Percentiles rank a stretch among this genome's conserved stretches.
phyloP scores from a whole-genome alignment of 2,113 vertebrate species.

The Tringa solitaria region DNA sequence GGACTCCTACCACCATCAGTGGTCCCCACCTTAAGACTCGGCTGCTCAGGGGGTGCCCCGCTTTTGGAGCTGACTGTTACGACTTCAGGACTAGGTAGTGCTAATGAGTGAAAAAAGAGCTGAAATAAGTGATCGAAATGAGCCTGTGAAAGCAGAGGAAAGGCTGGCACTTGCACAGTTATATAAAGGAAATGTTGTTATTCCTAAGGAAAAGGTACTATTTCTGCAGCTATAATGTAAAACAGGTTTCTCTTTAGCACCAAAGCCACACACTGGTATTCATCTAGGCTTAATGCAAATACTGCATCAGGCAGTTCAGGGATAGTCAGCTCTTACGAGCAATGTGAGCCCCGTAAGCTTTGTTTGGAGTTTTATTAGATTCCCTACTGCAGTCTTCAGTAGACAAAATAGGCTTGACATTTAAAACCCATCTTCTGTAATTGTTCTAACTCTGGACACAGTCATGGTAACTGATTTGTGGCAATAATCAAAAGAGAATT shows the following conservation, averaged over 20 bases:
- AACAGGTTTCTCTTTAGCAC: background rate
- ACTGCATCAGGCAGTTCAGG: background rate
- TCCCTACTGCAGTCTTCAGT: background rate
- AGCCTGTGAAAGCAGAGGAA: background rate
- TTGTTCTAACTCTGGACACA: background rate
- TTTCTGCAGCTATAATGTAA: background rate
- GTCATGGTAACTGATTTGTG: background rate
- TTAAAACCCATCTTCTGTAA: background rate
- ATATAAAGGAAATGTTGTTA: background rate
- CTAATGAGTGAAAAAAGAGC: background rate
- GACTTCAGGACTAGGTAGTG: background rate
- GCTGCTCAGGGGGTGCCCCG: background rate
- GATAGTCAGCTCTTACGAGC: background rate
- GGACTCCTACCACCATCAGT: background rate
- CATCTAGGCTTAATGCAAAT: background rate
- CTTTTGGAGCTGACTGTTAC: background rate
- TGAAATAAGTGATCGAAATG: background rate
- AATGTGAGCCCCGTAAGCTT: background rate
- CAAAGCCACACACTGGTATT: background rate
- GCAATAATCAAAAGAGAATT: background rate
- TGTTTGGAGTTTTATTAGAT: background rate
- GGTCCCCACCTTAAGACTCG: background rate
- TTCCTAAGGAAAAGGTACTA: background rate
- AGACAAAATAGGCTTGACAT: background rate
- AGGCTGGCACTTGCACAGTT: background rate